phyloP scores from a whole-genome alignment of 37 sponge, comb jelly and placozoan genomes.

The Bolinopsis microptera region DNA sequence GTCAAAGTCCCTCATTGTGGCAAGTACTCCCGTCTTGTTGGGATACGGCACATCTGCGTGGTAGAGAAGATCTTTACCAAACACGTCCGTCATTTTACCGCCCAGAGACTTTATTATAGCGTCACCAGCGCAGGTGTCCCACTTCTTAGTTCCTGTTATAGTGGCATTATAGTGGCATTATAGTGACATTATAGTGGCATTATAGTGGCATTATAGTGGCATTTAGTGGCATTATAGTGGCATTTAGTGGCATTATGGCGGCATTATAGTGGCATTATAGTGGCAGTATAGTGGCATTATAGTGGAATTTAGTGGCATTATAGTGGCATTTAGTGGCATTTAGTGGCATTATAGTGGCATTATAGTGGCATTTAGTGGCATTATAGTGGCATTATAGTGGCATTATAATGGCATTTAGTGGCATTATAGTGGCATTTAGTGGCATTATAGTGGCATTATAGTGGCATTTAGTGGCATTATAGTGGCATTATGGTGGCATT shows the following conservation, averaged over 20 bases:
- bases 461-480: no score
- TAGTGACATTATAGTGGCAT: background rate
- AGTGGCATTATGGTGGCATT: no score
- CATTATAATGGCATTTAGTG: no score
- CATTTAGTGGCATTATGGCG: background rate
- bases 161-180: background rate
- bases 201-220: background rate
- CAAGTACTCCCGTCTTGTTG: slow-evolving; percentile 69
- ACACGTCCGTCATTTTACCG: slow-evolving; percentile 79
- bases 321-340: no score
- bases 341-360: no score
- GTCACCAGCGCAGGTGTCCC: slow-evolving; percentile 97
- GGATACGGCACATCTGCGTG: slow-evolving; percentile 50
- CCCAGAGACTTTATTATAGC: slow-evolving; percentile 79
- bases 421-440: no score
- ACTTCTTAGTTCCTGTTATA: slow-evolving; percentile 72
- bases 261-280: background rate
- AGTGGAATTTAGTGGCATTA: no score
- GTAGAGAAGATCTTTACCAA: slow-evolving; percentile 74
- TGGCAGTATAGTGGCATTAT: no score
- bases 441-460: no score
- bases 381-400: no score
- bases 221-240: no score
- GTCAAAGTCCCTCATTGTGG: slow-evolving; percentile 68
- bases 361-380: no score